These are phyloP conservation scores for Gracilinanus agilis DNA, from an alignment of 2,113 vertebrate species.

Conservation along the genomic window DNA sequence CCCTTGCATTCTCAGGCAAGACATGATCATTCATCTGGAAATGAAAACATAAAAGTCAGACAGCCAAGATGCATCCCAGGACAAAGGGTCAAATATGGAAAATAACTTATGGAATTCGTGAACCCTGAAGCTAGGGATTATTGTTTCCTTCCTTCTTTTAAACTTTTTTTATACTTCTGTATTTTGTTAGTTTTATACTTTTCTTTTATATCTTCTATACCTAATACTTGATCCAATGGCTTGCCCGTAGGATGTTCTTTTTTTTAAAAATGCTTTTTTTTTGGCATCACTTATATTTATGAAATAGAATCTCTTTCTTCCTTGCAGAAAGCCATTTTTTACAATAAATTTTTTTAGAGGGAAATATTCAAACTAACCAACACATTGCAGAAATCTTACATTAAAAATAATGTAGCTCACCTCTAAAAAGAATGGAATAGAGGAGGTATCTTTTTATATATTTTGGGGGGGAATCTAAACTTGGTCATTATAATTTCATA, in stretches of 20 bases:
- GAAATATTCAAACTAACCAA: neutral
- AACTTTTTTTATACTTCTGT: neutral
- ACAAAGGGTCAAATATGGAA: neutral
- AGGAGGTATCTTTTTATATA: neutral
- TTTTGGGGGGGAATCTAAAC: neutral
- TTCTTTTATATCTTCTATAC: neutral
- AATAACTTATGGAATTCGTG: neutral
- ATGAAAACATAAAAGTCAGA: neutral
- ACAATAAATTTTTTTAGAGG: neutral
- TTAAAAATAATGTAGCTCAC: neutral
- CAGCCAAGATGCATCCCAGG: neutral
- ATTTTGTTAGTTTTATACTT: too few species aligned
- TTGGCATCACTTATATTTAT: neutral
- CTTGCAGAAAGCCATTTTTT: neutral
- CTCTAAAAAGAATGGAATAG: neutral
- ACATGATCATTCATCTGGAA: neutral
- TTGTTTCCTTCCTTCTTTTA: neutral
- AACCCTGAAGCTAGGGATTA: neutral
- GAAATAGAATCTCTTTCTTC: neutral
- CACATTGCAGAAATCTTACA: neutral
- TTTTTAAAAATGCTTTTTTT: neutral
- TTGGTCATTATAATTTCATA: neutral
- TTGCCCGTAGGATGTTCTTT: neutral
- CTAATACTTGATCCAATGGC: neutral
- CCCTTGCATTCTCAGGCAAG: neutral